Evolutionary conservation across 2,113 vertebrate genomes (phyloP).

Genomic region (Phyllostomus hastatus): DNA sequence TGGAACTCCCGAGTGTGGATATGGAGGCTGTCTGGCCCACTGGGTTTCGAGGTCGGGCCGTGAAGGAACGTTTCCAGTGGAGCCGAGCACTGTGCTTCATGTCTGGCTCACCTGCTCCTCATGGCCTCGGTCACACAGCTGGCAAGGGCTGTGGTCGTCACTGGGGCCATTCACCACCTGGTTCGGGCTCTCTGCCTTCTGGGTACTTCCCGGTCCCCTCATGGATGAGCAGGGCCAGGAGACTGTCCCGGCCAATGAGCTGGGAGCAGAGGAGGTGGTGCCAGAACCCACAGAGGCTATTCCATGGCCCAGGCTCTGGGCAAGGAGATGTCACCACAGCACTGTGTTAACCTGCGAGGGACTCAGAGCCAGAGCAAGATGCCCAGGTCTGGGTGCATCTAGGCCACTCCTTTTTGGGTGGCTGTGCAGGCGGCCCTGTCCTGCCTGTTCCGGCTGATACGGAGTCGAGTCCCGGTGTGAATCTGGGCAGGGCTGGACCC

Average conservation of each 20-base stretch:
- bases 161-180: accelerated
- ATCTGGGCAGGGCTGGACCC: background rate
- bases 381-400: accelerated
- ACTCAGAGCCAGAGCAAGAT: background rate
- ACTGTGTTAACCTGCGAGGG: accelerated
- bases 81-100: background rate
- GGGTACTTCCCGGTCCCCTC: background rate
- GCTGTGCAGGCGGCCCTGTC: accelerated
- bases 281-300: background rate
- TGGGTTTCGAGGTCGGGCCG: accelerated
- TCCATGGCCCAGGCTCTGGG: background rate
- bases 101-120: background rate
- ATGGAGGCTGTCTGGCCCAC: accelerated
- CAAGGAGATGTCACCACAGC: background rate
- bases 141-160: background rate
- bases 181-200: background rate
- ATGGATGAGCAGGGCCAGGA: background rate
- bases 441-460: background rate
- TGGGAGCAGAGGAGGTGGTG: background rate
- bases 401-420: accelerated
- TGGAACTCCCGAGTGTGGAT: accelerated
- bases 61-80: background rate
- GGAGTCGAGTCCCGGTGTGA: background rate
- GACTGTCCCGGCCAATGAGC: background rate
- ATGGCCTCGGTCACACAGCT: accelerated